Evolutionary conservation across 2,113 vertebrate species (phyloP).

Genomic region (Macaca mulatta): DNA sequence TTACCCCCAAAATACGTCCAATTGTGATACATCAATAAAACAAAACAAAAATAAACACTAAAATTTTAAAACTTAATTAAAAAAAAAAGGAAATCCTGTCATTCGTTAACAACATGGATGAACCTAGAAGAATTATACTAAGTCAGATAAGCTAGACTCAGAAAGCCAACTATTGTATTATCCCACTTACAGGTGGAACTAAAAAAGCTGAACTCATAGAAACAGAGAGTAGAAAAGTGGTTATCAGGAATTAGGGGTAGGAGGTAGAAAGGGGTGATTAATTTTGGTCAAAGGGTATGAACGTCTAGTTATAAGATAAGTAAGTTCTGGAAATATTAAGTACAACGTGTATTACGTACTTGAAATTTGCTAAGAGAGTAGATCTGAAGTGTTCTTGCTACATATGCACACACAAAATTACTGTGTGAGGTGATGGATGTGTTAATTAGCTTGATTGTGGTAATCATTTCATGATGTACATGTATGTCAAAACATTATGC

Average conservation of each 20-base stretch:
- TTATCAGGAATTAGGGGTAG: not conserved
- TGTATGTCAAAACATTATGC: not conserved
- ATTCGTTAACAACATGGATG: not conserved
- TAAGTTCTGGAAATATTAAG: not conserved
- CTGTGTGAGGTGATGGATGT: not conserved
- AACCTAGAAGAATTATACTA: not conserved
- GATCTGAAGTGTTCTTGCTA: not conserved
- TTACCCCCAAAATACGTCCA: not conserved
- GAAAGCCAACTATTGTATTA: not conserved
- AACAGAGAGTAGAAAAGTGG: not conserved
- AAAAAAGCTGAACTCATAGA: not conserved
- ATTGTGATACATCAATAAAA: not conserved
- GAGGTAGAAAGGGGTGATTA: not conserved
- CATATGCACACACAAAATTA: fast-evolving
- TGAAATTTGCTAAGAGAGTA: not conserved
- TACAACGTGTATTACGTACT: no score
- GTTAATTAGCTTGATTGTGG: not conserved
- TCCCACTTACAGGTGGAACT: not conserved
- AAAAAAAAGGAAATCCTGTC: not conserved
- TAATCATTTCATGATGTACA: not conserved
- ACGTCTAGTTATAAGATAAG: not conserved
- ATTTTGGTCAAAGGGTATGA: not conserved
- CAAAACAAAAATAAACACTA: not conserved
- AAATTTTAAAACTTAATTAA: not conserved
- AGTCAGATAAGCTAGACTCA: not conserved